Evolutionary conservation across 2,888 invertebrate genomes (phyloP).

Genomic region (Tinea pellionella): DNA sequence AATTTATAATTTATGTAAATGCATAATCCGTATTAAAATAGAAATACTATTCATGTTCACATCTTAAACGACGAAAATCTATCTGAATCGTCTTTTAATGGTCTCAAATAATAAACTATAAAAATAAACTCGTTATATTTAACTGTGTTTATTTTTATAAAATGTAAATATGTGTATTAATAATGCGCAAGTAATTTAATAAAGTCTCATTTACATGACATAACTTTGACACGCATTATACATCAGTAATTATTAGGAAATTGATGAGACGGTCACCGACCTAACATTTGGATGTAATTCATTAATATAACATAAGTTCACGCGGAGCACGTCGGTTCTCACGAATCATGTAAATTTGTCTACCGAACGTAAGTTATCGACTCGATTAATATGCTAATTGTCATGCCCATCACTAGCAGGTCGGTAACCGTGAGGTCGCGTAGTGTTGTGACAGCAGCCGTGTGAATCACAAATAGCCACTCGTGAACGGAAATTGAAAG

Average conservation of each 20-base stretch:
- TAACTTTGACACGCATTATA: background rate
- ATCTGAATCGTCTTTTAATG: background rate
- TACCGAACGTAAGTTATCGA: slow-evolving; percentile 67
- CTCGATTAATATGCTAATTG: slow-evolving; percentile 69
- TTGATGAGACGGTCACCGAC: slow-evolving; percentile 6
- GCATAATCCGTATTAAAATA: background rate
- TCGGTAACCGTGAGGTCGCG: slow-evolving; percentile 54
- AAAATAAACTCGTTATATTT: no score
- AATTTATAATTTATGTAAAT: background rate
- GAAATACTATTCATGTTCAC: background rate
- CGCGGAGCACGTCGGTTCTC: slow-evolving; percentile 61
- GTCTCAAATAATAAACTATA: no score
- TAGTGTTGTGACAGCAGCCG: slow-evolving; percentile 19
- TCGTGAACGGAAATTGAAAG: slow-evolving; percentile 1
- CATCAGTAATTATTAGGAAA: background rate
- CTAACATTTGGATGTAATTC: slow-evolving; percentile 44
- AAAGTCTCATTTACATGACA: no score
- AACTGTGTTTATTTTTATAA: no score
- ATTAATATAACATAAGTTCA: slow-evolving; percentile 69
- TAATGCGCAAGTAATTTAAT: no score
- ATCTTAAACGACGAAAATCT: background rate
- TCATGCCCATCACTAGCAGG: slow-evolving; percentile 61
- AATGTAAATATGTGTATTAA: no score
- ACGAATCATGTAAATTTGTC: slow-evolving; percentile 68
- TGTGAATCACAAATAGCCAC: slow-evolving; percentile 2